phyloP scores from a whole-genome alignment of 1,140 invertebrate genomes.

The Lepidostoma basale region DNA sequence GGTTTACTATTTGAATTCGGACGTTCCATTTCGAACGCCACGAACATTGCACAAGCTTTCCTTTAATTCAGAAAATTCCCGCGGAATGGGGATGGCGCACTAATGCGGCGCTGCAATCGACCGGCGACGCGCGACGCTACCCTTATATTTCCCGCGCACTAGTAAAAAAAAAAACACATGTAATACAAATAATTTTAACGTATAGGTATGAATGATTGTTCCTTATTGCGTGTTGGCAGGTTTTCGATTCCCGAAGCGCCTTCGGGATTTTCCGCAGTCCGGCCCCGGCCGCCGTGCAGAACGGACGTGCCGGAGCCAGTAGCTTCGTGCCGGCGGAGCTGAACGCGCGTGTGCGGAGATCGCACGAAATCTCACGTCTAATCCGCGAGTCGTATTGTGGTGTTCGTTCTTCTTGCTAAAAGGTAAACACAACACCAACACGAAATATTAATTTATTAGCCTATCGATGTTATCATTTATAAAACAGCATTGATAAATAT shows the following conservation, averaged over 20 bases:
- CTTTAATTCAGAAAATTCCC: not conserved
- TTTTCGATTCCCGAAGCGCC: not conserved
- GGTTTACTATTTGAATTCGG: no score
- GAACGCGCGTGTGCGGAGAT: not conserved
- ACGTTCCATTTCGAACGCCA: no score
- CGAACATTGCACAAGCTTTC: conserved; percentile 7
- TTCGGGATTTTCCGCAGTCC: conserved; percentile 30
- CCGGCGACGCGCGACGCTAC: conserved; percentile 4
- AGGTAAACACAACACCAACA: conserved; percentile 8
- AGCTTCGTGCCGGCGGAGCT: conserved; percentile 2
- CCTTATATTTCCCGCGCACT: not conserved
- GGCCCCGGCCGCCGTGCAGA: conserved; percentile 39
- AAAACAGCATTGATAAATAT: no score
- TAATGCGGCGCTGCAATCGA: conserved; percentile 30
- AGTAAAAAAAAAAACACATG: not conserved
- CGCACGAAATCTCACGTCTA: not conserved
- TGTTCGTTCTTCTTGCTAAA: not conserved
- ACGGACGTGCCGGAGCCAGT: conserved; percentile 27
- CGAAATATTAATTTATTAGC: no score
- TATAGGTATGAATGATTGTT: not conserved
- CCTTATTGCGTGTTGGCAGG: not conserved
- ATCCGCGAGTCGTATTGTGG: not conserved
- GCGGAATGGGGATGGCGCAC: conserved; percentile 14
- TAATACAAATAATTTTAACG: no score
- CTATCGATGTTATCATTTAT: no score